Percentiles rank a stretch among this genome's conserved stretches.
Evolutionary conservation across 2,797 vertebrate genomes (phyloP).

Genomic region (Acanthopagrus latus): DNA sequence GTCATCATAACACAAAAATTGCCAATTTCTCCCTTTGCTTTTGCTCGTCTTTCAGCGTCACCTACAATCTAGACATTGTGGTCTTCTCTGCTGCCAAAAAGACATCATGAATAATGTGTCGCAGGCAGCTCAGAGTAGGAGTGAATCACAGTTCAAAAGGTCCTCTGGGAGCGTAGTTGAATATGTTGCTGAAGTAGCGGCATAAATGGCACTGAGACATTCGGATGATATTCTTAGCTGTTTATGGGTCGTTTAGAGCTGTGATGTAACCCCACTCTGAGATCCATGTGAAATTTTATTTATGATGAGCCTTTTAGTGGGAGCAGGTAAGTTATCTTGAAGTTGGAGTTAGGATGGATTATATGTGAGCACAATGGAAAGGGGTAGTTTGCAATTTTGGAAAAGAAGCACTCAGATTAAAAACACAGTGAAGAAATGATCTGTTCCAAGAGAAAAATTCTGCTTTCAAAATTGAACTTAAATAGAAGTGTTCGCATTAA

Average conservation of each 20-base stretch:
- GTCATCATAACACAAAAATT: background rate
- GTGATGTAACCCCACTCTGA: slow-evolving; percentile 60
- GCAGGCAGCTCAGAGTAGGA: slow-evolving; percentile 12
- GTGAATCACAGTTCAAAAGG: slow-evolving; percentile 42
- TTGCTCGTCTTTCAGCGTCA: slow-evolving; percentile 12
- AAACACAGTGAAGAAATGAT: background rate
- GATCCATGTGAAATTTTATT: slow-evolving; percentile 65
- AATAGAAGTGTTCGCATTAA: background rate
- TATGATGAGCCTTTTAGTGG: slow-evolving; percentile 52
- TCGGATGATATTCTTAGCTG: slow-evolving; percentile 27
- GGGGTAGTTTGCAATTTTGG: background rate
- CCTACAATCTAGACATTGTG: slow-evolving; percentile 24
- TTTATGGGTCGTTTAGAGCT: slow-evolving; percentile 21
- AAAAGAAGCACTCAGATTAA: background rate
- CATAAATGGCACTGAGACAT: slow-evolving; percentile 21
- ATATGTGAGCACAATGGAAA: slow-evolving; percentile 1
- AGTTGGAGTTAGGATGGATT: background rate
- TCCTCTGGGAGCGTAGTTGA: slow-evolving; percentile 25
- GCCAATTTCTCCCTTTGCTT: background rate
- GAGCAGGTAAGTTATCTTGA: slow-evolving; percentile 29
- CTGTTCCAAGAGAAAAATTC: background rate
- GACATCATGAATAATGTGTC: slow-evolving; percentile 56
- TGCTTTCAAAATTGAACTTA: background rate
- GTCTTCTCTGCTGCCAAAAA: slow-evolving; percentile 33
- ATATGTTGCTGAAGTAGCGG: background rate